Evolutionary conservation across 2,113 vertebrate genomes (phyloP), one percentile per base, ranked within the genome.

Genomic region (Centrocercus urophasianus): DNA sequence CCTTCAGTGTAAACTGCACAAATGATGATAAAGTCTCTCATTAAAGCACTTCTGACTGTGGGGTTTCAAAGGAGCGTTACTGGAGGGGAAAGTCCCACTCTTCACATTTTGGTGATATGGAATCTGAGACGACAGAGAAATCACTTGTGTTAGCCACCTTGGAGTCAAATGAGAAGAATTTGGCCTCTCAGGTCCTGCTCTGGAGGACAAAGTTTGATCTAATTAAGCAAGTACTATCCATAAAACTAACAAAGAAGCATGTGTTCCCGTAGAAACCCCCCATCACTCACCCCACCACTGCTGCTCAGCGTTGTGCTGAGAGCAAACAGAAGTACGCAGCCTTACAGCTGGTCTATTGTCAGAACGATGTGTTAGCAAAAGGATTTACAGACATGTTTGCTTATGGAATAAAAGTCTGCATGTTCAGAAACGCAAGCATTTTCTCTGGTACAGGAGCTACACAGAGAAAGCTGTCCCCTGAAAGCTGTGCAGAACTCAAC

Each of bases 281-380:
- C 61, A 69, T 47, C 75, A 60, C 83, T 91, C 85, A 91, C 21
- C 69, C 73, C 60, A 81, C 57, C 75, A 12, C 43, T 74, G 84
- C 91, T 91, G 93, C 82, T 72, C 91, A 69, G 88, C 88, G 60
- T 77, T 95, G 76, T 30, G 69, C 70, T 17, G 57, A 81, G 72
- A 88, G 87, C 79, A 93, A 80, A 85, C 19, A 91, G 87, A 74
- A 91, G 85, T 50, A 63, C 52, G 76, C 42, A n/a, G 66, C 50
- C 79, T 83, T 91, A 86, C 84, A 95, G 93, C 85, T 95, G 92
- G 87, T 83, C 67, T 56, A 74, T 67, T 89, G 84, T 89, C 82
- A 16, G 28, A 57, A 42, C 18, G 69, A 83, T 89, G 66, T 8
- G 18, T 69, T 43, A 78, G 85, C 90, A 86, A 70, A 43, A 74